Evolutionary conservation across 2,797 vertebrate genomes (phyloP), one percentile per base, ranked within the genome.

Genomic region (Staurois parvus): DNA sequence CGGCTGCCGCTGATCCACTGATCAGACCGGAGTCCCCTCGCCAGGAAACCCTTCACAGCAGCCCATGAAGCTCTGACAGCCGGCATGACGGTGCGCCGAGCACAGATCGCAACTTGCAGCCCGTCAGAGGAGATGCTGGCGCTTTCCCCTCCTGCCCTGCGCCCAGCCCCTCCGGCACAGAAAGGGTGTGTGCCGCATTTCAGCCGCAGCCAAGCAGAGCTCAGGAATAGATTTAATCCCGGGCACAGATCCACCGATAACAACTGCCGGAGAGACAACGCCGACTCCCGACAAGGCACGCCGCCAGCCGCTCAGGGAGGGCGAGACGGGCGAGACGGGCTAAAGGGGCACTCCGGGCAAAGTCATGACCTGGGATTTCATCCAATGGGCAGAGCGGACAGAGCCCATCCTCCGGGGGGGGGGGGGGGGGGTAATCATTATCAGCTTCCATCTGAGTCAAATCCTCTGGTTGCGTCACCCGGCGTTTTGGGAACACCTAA

Each of bases 61-160:
- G 66, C 72, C 64, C 66, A 76, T 68, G 76, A 34, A 83, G 29
- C 72, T 32, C 11, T 83, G 81, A 83, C 72, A 83, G 72, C 72
- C 75, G 40, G 72, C 32, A 74, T 79, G 56, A 73, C 48, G 24
- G 26, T 12, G 32, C n/a, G 32, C 13, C 24, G 34, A 76, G 26
- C 32, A 69, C 79, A 86, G 52, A 81, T 59, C 45, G 52, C 26
- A 30, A 77, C 79, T 40, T 81, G 72, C 72, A 10, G 34, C 2
- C 48, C 32, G 11, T 5, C 19, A 11, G 1, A 21, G 8, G 32
- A 2, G 32, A 70, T 34, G 30, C n/a, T 70, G 10, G 9, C 15
- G 13, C 1, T 12, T 37, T 37, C 42, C 4, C 40, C 0, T 7
- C 17, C 7, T 3, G 66, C n/a, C 40, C 64, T 52, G 21, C 3